Percentiles rank a stretch among this genome's conserved stretches.
Evolutionary conservation across 2,888 invertebrate genomes (phyloP).

Genomic region (Sinhomidia bicolor): DNA sequence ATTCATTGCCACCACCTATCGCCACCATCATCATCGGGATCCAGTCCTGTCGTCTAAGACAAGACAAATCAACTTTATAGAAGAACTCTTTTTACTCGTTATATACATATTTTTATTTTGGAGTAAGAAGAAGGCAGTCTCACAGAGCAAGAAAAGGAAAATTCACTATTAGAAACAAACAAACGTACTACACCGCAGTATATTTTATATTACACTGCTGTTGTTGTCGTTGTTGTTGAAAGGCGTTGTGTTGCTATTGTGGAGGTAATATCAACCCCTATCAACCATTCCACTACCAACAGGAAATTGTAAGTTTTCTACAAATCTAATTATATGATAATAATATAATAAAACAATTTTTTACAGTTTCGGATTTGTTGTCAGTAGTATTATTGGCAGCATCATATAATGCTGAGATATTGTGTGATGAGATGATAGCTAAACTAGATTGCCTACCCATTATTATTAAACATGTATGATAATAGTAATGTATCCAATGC

Average conservation of each 20-base stretch:
- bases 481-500: background rate
- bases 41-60: too few species aligned
- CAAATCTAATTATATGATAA: constrained; percentile 44
- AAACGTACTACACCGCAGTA: background rate
- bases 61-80: background rate
- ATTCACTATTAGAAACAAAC: background rate
- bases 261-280: background rate
- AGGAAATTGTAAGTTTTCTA: constrained; percentile 70
- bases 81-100: background rate
- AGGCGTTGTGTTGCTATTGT: too few species aligned
- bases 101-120: background rate
- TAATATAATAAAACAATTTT: constrained; percentile 23
- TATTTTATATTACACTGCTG: background rate
- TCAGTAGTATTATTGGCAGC: too few species aligned
- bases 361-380: background rate
- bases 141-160: background rate
- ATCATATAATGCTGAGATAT: background rate
- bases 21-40: background rate
- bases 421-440: background rate
- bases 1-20: background rate
- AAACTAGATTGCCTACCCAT: background rate
- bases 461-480: too few species aligned
- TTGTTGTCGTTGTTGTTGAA: background rate
- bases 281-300: constrained; percentile 25
- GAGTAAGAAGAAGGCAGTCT: background rate